Conservation (phyloP, 2,888 invertebrate species). For the Patella depressa region DNA sequence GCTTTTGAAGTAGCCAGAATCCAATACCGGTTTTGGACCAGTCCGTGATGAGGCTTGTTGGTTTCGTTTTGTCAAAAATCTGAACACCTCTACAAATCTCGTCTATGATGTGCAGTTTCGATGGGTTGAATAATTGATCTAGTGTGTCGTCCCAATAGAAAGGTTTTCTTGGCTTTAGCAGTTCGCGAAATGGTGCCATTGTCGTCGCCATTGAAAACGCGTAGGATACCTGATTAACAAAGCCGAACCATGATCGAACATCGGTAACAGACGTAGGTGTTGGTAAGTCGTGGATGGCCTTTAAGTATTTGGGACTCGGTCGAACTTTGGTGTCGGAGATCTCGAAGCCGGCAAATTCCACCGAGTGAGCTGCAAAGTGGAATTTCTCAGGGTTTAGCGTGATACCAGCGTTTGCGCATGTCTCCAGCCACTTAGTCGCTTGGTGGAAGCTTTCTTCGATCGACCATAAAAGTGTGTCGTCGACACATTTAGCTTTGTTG, state of each 20-base stretch:
- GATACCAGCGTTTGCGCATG: conserved; percentile 43
- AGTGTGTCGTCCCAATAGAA: conserved; percentile 36
- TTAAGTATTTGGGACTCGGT: conserved; percentile 37
- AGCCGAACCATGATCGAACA: conserved; percentile 47
- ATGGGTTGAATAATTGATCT: conserved; percentile 24
- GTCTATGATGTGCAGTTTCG: conserved; percentile 38
- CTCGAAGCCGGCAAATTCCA: conserved; percentile 50
- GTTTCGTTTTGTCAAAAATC: conserved; percentile 45
- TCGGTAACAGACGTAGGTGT: conserved; percentile 44
- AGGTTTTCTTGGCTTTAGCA: conserved; percentile 41
- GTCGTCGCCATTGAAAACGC: conserved; percentile 44
- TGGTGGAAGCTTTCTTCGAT: conserved; percentile 39
- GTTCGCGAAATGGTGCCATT: conserved; percentile 44
- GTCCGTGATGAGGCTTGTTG: conserved; percentile 52
- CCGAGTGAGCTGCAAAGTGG: conserved; percentile 36
- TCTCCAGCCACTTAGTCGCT: conserved; percentile 41
- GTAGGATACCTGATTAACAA: conserved; percentile 47
- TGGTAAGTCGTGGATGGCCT: conserved; percentile 41
- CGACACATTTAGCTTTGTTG: conserved; percentile 50
- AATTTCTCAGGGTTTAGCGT: conserved; percentile 52
- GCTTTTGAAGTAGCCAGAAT: conserved; percentile 28
- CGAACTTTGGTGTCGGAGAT: conserved; percentile 36
- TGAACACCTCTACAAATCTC: conserved; percentile 43
- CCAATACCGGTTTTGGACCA: conserved; percentile 46
- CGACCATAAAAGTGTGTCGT: conserved; percentile 44